phyloP scores from a whole-genome alignment of 1,140 invertebrate genomes.

The Calliphora vicina region DNA sequence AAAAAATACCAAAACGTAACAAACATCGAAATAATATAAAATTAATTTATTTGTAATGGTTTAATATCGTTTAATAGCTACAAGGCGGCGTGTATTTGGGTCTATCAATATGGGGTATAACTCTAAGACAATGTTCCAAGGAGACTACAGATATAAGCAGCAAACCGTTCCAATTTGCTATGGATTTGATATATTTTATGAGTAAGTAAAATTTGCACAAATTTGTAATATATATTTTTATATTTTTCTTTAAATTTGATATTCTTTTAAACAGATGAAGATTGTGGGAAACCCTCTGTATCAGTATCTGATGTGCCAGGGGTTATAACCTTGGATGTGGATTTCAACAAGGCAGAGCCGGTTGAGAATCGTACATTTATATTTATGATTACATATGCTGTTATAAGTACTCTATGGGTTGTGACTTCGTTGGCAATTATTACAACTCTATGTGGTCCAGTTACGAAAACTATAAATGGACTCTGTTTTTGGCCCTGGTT shows the following conservation, averaged over 20 bases:
- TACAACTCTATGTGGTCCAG: conserved; percentile 53
- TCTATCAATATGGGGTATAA: conserved; percentile 54
- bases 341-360: conserved; percentile 45
- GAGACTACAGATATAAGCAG: conserved; percentile 40
- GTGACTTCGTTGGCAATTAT: conserved; percentile 48
- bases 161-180: conserved; percentile 52
- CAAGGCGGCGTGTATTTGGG: conserved; percentile 52
- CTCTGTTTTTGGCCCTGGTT: conserved; percentile 59
- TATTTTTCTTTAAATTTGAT: neutral
- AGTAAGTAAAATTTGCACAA: conserved; percentile 39
- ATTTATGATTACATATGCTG: conserved; percentile 55
- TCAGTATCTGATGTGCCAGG: neutral
- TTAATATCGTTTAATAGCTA: conserved; percentile 44
- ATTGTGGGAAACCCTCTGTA: conserved; percentile 41
- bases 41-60: neutral
- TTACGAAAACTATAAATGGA: conserved; percentile 54
- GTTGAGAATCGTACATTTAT: conserved; percentile 52
- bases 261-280: conserved; percentile 34
- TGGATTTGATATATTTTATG: conserved; percentile 53
- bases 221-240: neutral
- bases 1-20: too few relatives aligned
- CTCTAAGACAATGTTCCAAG: conserved; percentile 42
- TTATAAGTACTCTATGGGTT: conserved; percentile 54
- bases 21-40: neutral
- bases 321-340: conserved; percentile 23